Base-by-base conservation (phyloP, 1,140 invertebrate genomes). In the Meloidogyne exigua region DNA sequence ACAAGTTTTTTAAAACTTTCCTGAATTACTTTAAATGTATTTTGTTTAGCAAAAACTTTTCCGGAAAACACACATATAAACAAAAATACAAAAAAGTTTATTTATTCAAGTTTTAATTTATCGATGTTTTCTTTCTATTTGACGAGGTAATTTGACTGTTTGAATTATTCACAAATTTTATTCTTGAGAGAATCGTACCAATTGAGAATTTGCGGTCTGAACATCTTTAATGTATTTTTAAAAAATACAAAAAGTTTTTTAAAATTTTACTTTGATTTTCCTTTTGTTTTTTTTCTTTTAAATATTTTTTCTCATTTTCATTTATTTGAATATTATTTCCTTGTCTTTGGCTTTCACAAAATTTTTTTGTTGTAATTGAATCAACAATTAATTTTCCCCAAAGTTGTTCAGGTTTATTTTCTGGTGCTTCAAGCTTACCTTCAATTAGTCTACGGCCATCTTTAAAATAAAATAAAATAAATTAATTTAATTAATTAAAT, bases 231-330 rank as follows among this genome's bases (percentile, higher is more conserved):
- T 39, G 0, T 39, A 9, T 57, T n/a, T n/a, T 57, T 57, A 57
- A 7, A 57, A 57, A n/a, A n/a, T 18, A 18, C n/a, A 4, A 18
- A 49, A 18, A 49, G 2, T 57, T 57, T 57, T 57, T 57, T 5
- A n/a, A n/a, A n/a, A 57, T n/a, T n/a, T 57, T n/a, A 57, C 49
- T 57, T n/a, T 57, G 49, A n/a, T n/a, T 57, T 57, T 57, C 49
- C n/a, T 57, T 57, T 57, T 9, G 18, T 7, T 57, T 57, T 57
- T n/a, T 57, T 7, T 57, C 5, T n/a, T 7, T 57, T 7, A 4
- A 4, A 7, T 57, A 7, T 18, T 4, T n/a, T 4, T 57, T 12
- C 5, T 57, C 21, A n/a, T 57, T 4, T 15, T 44, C 42, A 15
- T 18, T 44, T 44, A 15, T 13, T n/a, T 57, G 7, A 7, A n/a